Conservation (phyloP, 1,140 invertebrate species). For the Magallana angulata region DNA sequence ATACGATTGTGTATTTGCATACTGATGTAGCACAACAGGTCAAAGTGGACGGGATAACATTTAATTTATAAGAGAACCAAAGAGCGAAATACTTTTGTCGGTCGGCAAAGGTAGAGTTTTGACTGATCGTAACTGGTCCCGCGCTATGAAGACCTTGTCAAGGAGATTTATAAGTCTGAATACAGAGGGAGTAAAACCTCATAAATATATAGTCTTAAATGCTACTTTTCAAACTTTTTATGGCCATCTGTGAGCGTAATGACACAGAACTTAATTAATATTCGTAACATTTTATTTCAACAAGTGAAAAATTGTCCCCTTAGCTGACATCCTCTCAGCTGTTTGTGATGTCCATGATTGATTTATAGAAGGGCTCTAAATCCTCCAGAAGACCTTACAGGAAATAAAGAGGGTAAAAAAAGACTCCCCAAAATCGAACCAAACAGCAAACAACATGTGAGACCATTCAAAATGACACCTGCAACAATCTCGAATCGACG, state of each 20-base stretch:
- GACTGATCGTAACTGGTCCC: conserved; percentile 34
- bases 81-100: neutral
- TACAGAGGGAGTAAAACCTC: conserved; percentile 33
- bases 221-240: conserved; percentile 26
- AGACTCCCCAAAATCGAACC: neutral
- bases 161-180: conserved; percentile 15
- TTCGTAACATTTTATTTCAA: conserved; percentile 36
- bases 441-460: conserved; percentile 9
- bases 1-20: neutral
- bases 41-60: neutral
- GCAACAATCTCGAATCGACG: conserved; percentile 5
- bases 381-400: neutral
- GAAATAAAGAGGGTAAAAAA: neutral
- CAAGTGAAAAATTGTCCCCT: conserved; percentile 37
- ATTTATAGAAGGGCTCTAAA: conserved; percentile 7
- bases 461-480: conserved; percentile 9
- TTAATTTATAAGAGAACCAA: conserved; percentile 11
- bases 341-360: neutral
- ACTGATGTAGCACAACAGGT: neutral
- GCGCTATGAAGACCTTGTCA: conserved; percentile 22
- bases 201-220: conserved; percentile 39
- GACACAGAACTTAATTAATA: conserved; percentile 34
- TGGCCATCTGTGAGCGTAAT: conserved; percentile 29
- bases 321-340: conserved; percentile 1
- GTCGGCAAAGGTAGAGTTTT: neutral